Percentiles rank a stretch among this genome's conserved stretches.
Evolutionary conservation across 2,797 vertebrate genomes (phyloP).

Genomic region (Pseudomugil tenellus): DNA sequence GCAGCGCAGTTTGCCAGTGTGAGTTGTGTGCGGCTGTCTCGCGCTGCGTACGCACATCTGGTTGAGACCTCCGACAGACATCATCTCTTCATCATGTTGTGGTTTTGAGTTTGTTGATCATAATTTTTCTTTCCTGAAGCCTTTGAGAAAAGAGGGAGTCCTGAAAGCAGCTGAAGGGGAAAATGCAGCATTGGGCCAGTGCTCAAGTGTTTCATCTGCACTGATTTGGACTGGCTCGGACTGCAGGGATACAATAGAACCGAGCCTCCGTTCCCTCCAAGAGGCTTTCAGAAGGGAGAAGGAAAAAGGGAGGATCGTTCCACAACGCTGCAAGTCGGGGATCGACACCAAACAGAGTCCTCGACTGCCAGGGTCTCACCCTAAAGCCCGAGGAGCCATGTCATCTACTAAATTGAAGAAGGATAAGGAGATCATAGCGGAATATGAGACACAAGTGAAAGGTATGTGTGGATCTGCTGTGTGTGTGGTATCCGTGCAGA

Average conservation of each 20-base stretch:
- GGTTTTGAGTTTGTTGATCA: slow-evolving; percentile 60
- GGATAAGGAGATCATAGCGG: slow-evolving; percentile 97
- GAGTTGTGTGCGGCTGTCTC: slow-evolving; percentile 35
- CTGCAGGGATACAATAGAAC: slow-evolving; percentile 32
- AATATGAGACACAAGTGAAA: slow-evolving; percentile 98
- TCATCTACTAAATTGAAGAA: slow-evolving; percentile 94
- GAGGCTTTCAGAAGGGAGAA: slow-evolving; percentile 13
- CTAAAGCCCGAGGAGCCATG: slow-evolving; percentile 83
- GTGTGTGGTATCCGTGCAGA: slow-evolving; percentile 40
- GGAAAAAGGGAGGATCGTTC: slow-evolving; percentile 22
- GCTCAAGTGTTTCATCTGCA: slow-evolving; percentile 24
- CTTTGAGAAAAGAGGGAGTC: slow-evolving; percentile 32
- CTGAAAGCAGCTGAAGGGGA: slow-evolving; percentile 17
- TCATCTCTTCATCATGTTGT: slow-evolving; percentile 67
- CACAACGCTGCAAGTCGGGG: slow-evolving; percentile 46
- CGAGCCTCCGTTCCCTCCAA: slow-evolving; percentile 34
- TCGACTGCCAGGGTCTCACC: slow-evolving; percentile 66
- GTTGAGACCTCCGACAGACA: slow-evolving; percentile 58
- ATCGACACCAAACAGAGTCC: slow-evolving; percentile 55
- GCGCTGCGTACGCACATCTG: slow-evolving; percentile 29
- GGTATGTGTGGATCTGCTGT: slow-evolving; percentile 75
- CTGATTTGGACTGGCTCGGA: slow-evolving; percentile 18
- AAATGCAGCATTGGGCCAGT: slow-evolving; percentile 44
- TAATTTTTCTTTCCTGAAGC: slow-evolving; percentile 23
- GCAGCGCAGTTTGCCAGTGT: slow-evolving; percentile 79